These are phyloP conservation scores for Hydra vulgaris DNA, from an alignment of 30 jellyfish, hydroid and myxozoan genomes.

Conservation along the genomic window DNA sequence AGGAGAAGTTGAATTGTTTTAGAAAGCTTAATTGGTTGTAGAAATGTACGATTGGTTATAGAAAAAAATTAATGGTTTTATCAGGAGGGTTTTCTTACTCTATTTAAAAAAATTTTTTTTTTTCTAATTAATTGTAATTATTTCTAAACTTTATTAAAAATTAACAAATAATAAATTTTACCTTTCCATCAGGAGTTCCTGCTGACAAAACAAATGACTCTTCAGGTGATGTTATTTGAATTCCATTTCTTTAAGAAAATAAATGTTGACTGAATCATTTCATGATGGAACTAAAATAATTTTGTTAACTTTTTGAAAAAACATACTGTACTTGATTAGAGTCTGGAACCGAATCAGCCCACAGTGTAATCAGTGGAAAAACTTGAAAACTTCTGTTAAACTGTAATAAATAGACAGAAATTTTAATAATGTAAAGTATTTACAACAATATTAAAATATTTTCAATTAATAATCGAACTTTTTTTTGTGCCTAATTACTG, in stretches of 20 bases:
- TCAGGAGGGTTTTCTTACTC: no score
- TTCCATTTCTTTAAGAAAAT: constrained; percentile 40
- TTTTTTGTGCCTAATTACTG: no score
- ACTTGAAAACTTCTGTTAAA: constrained; percentile 81
- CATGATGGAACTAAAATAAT: neutral
- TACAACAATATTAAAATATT: neutral
- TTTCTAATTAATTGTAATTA: no score
- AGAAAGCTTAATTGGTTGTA: no score
- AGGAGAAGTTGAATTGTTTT: no score
- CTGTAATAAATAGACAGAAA: constrained; percentile 16
- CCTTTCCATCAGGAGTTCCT: constrained; percentile 70
- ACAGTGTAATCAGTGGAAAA: constrained; percentile 89
- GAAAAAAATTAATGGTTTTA: no score
- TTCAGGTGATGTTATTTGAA: constrained; percentile 81
- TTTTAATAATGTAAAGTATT: neutral
- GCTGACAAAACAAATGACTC: constrained; percentile 65
- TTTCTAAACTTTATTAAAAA: no score
- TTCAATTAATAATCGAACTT: no score
- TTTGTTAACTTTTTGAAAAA: neutral
- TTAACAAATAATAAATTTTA: no score
- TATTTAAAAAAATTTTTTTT: no score
- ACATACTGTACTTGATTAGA: constrained; percentile 60
- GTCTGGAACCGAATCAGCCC: constrained; percentile 90
- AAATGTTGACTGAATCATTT: neutral
- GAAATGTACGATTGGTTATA: no score